These are phyloP conservation scores for Erannis defoliaria DNA, from an alignment of 2,888 invertebrate genomes.

Conservation along the genomic window DNA sequence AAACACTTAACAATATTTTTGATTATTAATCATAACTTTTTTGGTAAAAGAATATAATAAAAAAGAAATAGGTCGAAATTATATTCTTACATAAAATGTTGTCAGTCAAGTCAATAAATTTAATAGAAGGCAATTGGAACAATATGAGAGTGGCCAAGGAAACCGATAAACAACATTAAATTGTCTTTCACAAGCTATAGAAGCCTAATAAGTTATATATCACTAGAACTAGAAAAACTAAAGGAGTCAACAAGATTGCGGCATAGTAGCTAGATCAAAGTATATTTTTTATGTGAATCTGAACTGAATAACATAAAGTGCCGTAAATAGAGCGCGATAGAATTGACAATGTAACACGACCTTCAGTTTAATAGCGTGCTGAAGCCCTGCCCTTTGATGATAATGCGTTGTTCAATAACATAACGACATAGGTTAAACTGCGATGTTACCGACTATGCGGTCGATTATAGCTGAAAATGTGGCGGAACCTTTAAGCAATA, in stretches of 20 bases:
- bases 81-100: background rate
- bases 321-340: conserved; percentile 27
- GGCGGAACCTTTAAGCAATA: background rate
- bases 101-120: background rate
- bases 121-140: background rate
- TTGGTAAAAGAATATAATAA: too few species aligned
- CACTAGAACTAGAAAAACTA: too few species aligned
- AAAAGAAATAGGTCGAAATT: too few species aligned
- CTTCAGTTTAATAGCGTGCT: conserved; percentile 23
- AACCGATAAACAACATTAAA: too few species aligned
- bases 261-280: background rate
- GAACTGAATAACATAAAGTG: conserved; percentile 10
- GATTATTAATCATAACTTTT: too few species aligned
- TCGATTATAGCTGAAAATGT: background rate
- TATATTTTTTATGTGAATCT: conserved; percentile 2
- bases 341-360: conserved; percentile 26
- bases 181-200: too few species aligned
- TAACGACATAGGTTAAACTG: conserved; percentile 6
- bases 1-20: background rate
- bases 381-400: conserved; percentile 31
- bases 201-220: too few species aligned
- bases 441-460: conserved; percentile 2
- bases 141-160: too few species aligned
- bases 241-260: background rate
- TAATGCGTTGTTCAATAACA: conserved; percentile 28